Evolutionary conservation across 2,888 invertebrate genomes (phyloP).

Genomic region (Eucera pruinosa): DNA sequence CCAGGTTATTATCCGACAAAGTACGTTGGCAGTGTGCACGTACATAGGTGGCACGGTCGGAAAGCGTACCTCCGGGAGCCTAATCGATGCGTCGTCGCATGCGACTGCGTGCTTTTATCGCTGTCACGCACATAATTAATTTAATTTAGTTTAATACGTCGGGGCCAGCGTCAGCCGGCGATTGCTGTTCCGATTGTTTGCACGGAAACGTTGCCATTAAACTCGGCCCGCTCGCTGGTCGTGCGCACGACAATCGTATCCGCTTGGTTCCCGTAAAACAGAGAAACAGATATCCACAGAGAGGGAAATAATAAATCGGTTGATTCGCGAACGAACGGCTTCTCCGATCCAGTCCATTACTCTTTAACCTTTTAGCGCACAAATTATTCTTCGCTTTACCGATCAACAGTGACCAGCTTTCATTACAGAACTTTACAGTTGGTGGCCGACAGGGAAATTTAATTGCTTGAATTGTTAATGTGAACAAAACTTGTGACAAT

Average conservation of each 20-base stretch:
- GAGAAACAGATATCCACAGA: slow-evolving; percentile 20
- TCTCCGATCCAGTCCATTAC: slow-evolving; percentile 15
- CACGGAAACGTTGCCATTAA: slow-evolving; percentile 79
- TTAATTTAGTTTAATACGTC: slow-evolving; percentile 84
- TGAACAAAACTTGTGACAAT: too few species aligned
- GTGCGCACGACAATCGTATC: slow-evolving; percentile 64
- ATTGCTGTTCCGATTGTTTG: slow-evolving; percentile 81
- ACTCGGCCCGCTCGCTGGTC: slow-evolving; percentile 54
- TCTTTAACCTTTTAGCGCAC: neutral
- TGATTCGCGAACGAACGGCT: slow-evolving; percentile 13
- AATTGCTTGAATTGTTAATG: too few species aligned
- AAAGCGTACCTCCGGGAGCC: slow-evolving; percentile 70
- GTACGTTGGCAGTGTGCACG: slow-evolving; percentile 30
- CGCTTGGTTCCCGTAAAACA: slow-evolving; percentile 45
- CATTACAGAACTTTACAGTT: too few species aligned
- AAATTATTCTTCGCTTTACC: too few species aligned
- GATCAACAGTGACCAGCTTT: too few species aligned
- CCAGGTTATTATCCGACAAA: slow-evolving; percentile 60
- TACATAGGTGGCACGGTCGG: slow-evolving; percentile 37
- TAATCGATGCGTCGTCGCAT: slow-evolving; percentile 83
- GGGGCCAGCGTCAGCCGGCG: slow-evolving; percentile 75
- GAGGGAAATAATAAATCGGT: slow-evolving; percentile 52
- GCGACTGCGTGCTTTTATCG: slow-evolving; percentile 83
- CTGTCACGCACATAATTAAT: slow-evolving; percentile 84
- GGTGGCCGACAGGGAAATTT: too few species aligned